Base-by-base conservation (phyloP, 1,140 invertebrate species). In the Prorops nasuta region DNA sequence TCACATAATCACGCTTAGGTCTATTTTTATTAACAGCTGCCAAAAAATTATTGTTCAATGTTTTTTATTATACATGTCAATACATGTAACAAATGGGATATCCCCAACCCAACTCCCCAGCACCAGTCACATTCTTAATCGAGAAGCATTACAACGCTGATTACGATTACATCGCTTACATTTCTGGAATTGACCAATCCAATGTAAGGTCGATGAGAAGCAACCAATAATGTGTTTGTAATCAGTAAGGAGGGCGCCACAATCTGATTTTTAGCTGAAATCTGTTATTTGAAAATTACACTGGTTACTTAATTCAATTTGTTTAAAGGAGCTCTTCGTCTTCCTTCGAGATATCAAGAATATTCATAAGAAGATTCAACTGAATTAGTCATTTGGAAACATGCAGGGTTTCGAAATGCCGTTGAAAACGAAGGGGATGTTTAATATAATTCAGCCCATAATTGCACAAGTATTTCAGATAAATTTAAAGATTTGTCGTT, bases 371-470 rank as follows among this genome's bases (percentile, higher is more conserved):
- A 7, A 7, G 6, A 28, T 28, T 7, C 6, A 12, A 28, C 12
- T 28, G 6, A 28, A 28, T 28, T 28, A 7, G 6, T 12, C 6
- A 28, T 28, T 12, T 6, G 12, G 12, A 28, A 28, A 28, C 12
- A 36, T 1, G 21, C n/a, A 45, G 39, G 36, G 24, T 6, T 22
- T 24, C 17, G 63, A 58, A 47, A 71, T 72, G 67, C 41, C 51
- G 3, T 28, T 71, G 9, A 71, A 71, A 37, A 72, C 69, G 15
- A 68, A 53, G 37, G 44, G 59, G 44, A 69, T 69, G 63, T 32
- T 37, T 18, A 51, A 60, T 24, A 54, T 70, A 42, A 53, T 66
- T 12, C 51, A 59, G 21, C 59, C 63, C 3, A 54, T 69, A 42
- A 58, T 60, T 16, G 44, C 55, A 21, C 64, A 68, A 48, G 69